Conservation (phyloP, 2,797 vertebrate species). For the Hemitrygon akajei region DNA sequence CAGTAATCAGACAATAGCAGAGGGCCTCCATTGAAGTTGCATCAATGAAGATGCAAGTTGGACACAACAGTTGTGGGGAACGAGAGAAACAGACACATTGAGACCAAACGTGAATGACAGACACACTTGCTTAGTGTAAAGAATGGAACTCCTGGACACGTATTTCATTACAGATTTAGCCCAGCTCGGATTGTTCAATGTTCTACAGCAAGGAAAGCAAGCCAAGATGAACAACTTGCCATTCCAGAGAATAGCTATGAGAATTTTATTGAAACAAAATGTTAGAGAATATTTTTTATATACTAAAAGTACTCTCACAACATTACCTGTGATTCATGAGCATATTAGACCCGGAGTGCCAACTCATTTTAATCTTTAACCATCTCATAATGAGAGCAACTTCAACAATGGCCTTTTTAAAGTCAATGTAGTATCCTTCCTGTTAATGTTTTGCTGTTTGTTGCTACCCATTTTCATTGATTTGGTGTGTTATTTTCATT, state of each 20-base stretch:
- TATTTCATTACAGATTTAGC: background rate
- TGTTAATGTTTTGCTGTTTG: background rate
- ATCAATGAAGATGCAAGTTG: background rate
- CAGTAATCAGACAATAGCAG: background rate
- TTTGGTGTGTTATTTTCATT: background rate
- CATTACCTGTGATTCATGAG: background rate
- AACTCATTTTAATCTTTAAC: background rate
- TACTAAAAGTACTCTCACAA: background rate
- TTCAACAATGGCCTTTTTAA: background rate
- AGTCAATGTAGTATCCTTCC: background rate
- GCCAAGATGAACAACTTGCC: background rate
- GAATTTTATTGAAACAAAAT: background rate
- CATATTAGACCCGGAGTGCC: background rate
- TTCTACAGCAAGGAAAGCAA: background rate
- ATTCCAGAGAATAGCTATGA: background rate
- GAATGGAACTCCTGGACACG: background rate
- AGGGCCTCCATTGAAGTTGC: background rate
- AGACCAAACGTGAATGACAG: background rate
- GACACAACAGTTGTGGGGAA: background rate
- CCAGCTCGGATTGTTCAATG: background rate
- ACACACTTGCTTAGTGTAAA: background rate
- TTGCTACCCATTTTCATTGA: background rate
- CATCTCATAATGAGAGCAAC: background rate
- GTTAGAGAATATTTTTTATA: background rate
- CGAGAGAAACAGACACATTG: background rate